Evolutionary conservation across 2,113 vertebrate genomes (phyloP).

Genomic region (Barnardius zonarius): DNA sequence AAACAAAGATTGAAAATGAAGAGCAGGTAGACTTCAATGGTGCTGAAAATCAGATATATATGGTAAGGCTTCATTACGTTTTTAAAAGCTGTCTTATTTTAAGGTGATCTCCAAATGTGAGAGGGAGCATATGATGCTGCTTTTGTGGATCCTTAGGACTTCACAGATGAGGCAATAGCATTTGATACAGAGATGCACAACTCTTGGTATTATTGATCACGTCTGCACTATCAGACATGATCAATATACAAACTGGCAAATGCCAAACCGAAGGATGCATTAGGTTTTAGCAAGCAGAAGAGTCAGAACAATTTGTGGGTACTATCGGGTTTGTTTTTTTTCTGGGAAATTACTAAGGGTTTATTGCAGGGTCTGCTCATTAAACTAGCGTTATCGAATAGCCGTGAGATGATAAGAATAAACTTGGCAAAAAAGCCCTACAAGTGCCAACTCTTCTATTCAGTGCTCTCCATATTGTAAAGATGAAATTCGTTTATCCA

Average conservation of each 20-base stretch:
- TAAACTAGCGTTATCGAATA: not conserved
- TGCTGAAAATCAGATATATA: not conserved
- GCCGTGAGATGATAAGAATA: not conserved
- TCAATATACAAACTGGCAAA: slow-evolving; percentile 1
- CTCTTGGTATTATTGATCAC: not conserved
- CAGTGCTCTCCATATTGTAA: not conserved
- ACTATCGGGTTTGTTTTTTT: not conserved
- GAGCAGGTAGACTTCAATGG: not conserved
- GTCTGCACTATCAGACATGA: slow-evolving; percentile 17
- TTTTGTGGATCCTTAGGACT: not conserved
- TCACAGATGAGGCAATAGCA: not conserved
- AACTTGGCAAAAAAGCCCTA: not conserved
- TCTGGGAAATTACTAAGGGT: not conserved
- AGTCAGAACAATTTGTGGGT: not conserved
- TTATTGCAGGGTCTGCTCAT: not conserved
- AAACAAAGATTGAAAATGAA: not conserved
- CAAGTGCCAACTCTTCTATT: not conserved
- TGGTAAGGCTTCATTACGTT: not conserved
- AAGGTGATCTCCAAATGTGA: not conserved
- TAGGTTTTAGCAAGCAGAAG: not conserved
- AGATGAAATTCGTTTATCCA: not conserved
- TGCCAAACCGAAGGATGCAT: not conserved
- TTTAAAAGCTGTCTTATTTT: not conserved
- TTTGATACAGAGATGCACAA: not conserved
- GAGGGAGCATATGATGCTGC: not conserved